Base-by-base conservation (phyloP, 2,888 invertebrate species). In the Andrena praecox region DNA sequence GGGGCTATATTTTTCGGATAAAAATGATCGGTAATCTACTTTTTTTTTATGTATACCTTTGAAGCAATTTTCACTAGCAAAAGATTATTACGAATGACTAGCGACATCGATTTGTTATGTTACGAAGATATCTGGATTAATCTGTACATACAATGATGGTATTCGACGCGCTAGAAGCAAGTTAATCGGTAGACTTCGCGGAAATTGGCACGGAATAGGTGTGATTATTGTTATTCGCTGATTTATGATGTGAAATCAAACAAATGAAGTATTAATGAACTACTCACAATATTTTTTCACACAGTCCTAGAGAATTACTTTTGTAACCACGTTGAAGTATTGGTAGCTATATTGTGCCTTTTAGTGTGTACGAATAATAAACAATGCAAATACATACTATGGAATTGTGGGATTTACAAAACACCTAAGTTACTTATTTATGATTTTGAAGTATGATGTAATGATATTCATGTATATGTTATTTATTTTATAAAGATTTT, bases 311-410 rank as follows among this genome's bases (percentile, higher is more conserved):
- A 89, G 89, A 88, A 90, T 89, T 84, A 90, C 80, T 84, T 80
- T 87, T 92, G 93, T 93, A 93, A 93, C 92, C 92, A 92, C 93
- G 93, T 92, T 93, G 92, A 92, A 89, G 87, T 87, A 92, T 93
- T 93, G 93, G 93, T 93, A 92, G 92, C 92, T 93, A 93, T 93
- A 93, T 92, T 89, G 93, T 93, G 93, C 93, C 93, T 93, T 93
- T 93, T 93, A 93, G 92, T 92, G 86, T 91, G 88, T 93, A 92
- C 90, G 91, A 89, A 90, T 89, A 91, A 91, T 90, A 91, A 91
- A 90, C 87, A 91, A 91, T 91, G 92, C 90, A 92, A 92, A 90
- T 91, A 91, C 91, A 91, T 89, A 92, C 89, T 90, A 89, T 91
- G 91, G 90, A 92, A 91, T 92, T 92, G 91, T 90, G 89, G 90